These are phyloP conservation scores for Garra rufa DNA, from an alignment of 2,113 vertebrate genomes.

Conservation along the genomic window DNA sequence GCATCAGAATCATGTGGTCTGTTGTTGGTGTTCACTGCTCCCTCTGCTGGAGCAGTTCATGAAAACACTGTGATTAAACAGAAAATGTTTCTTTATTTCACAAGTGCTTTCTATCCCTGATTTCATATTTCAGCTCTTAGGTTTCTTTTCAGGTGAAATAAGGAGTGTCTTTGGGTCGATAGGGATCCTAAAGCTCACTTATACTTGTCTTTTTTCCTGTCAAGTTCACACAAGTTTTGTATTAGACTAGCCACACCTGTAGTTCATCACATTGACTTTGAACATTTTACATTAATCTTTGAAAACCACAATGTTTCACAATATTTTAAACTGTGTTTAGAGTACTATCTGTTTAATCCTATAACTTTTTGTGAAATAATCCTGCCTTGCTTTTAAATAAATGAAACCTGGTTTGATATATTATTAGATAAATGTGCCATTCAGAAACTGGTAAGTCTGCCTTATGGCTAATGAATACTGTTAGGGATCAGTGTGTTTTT, in stretches of 20 bases:
- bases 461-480: no score
- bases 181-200: not conserved
- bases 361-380: not conserved
- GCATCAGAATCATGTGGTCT: not conserved
- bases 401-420: not conserved
- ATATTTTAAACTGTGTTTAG: not conserved
- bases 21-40: conserved; percentile 5
- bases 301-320: not conserved
- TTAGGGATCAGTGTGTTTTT: no score
- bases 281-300: not conserved
- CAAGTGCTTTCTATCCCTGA: not conserved
- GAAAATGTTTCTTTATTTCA: not conserved
- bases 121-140: not conserved
- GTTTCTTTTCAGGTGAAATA: not conserved
- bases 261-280: not conserved
- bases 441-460: no score
- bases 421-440: no score
- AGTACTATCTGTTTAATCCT: not conserved
- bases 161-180: not conserved
- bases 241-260: not conserved
- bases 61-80: not conserved
- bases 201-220: not conserved
- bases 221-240: not conserved
- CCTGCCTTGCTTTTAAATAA: not conserved
- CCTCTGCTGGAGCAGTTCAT: conserved; percentile 34